phyloP scores from a whole-genome alignment of 2,888 invertebrate species.

The Erebia ligea region DNA sequence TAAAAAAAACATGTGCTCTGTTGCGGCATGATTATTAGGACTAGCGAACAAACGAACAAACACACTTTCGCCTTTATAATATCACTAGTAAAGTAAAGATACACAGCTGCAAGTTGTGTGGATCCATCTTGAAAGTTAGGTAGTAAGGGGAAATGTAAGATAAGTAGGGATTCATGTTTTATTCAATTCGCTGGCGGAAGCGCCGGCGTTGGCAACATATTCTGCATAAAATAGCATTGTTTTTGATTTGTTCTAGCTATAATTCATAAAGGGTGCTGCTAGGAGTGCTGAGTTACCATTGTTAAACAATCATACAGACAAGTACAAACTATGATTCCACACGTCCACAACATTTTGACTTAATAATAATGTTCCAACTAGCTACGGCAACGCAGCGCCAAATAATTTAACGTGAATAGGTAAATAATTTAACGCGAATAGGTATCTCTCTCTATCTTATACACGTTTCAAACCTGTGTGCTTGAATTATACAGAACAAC shows the following conservation, averaged over 20 bases:
- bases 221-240: constrained; percentile 38
- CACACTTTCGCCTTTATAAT: too few species aligned
- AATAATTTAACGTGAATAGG: too few species aligned
- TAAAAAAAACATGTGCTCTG: too few species aligned
- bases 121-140: constrained; percentile 30
- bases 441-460: too few species aligned
- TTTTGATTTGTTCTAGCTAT: constrained; percentile 38
- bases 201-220: constrained; percentile 34
- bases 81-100: neutral
- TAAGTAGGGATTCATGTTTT: constrained; percentile 43
- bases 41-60: too few species aligned
- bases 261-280: constrained; percentile 30
- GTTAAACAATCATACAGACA: constrained; percentile 1
- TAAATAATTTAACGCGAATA: too few species aligned
- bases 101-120: constrained; percentile 30
- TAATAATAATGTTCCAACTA: too few species aligned
- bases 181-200: constrained; percentile 36
- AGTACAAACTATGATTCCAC: neutral
- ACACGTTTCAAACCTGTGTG: too few species aligned
- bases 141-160: constrained; percentile 35
- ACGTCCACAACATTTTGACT: neutral
- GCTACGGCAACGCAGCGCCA: too few species aligned
- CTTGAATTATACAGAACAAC: too few species aligned
- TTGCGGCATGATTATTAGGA: too few species aligned
- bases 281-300: neutral